Percentiles rank a stretch among this genome's conserved stretches.
Evolutionary conservation across 2,888 invertebrate species (phyloP).

Genomic region (Criorhina ranunculi): DNA sequence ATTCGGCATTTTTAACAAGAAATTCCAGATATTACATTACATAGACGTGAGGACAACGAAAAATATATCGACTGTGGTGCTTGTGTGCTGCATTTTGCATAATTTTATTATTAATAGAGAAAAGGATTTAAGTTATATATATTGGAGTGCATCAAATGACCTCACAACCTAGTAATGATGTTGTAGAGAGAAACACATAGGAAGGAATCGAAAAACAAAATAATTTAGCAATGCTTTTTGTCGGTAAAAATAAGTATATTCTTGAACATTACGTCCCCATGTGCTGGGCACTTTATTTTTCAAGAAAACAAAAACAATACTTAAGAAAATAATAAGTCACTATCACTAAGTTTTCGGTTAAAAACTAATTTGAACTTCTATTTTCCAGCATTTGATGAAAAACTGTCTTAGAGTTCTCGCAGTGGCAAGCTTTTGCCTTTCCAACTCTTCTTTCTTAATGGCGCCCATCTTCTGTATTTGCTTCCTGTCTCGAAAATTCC

Average conservation of each 20-base stretch:
- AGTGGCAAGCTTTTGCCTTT: slow-evolving; percentile 3
- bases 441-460: slow-evolving; percentile 2
- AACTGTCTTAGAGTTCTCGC: slow-evolving; percentile 2
- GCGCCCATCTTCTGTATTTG: background rate
- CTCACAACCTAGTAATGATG: background rate
- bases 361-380: slow-evolving; percentile 4
- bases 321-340: slow-evolving; percentile 2
- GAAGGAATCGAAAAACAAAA: too few species aligned
- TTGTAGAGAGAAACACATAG: too few species aligned
- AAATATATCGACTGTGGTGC: background rate
- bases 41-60: background rate
- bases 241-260: too few species aligned
- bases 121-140: slow-evolving; percentile 2
- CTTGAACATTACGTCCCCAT: too few species aligned
- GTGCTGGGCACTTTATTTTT: slow-evolving; percentile 5
- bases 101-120: slow-evolving; percentile 1
- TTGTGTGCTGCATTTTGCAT: background rate
- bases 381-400: slow-evolving; percentile 3
- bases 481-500: slow-evolving; percentile 10
- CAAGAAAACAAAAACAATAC: background rate
- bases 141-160: slow-evolving; percentile 1
- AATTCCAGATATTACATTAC: slow-evolving; percentile 1
- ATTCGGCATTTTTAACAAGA: slow-evolving; percentile 5
- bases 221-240: background rate
- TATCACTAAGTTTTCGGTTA: background rate